Conservation (phyloP, 2,797 vertebrate genomes). For the Chanos chanos region DNA sequence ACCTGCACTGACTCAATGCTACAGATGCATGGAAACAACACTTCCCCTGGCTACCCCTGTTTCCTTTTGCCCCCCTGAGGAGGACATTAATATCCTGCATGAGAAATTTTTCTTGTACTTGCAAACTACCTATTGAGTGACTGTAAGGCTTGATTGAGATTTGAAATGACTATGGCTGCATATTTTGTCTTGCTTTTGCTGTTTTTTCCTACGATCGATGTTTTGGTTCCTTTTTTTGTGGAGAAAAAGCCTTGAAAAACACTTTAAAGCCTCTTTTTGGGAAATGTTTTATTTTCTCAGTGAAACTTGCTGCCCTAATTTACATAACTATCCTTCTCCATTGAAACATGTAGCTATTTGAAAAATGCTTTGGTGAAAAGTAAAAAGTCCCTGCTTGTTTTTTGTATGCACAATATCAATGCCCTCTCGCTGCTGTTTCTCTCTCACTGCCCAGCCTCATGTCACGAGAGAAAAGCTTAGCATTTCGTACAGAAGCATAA, state of each 20-base stretch:
- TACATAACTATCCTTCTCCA: constrained; percentile 69
- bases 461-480: no score
- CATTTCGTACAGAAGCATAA: constrained; percentile 55
- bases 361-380: constrained; percentile 73
- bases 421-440: constrained; percentile 85
- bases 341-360: constrained; percentile 75
- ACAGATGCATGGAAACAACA: constrained; percentile 94
- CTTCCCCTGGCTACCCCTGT: constrained; percentile 57
- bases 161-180: constrained; percentile 90
- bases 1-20: constrained; percentile 82
- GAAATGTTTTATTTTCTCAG: constrained; percentile 79
- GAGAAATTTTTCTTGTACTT: constrained; percentile 88
- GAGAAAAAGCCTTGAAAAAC: constrained; percentile 73
- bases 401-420: constrained; percentile 80
- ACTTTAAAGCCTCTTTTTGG: constrained; percentile 71
- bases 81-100: constrained; percentile 88
- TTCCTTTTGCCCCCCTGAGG: constrained; percentile 72
- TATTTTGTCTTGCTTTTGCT: constrained; percentile 90
- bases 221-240: constrained; percentile 76
- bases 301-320: constrained; percentile 71
- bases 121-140: constrained; percentile 96
- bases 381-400: constrained; percentile 70
- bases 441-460: constrained; percentile 73
- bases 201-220: constrained; percentile 78
- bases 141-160: constrained; percentile 93